These are phyloP conservation scores for Eidolon dupreanum DNA, from an alignment of 2,797 vertebrate genomes.

Conservation along the genomic window DNA sequence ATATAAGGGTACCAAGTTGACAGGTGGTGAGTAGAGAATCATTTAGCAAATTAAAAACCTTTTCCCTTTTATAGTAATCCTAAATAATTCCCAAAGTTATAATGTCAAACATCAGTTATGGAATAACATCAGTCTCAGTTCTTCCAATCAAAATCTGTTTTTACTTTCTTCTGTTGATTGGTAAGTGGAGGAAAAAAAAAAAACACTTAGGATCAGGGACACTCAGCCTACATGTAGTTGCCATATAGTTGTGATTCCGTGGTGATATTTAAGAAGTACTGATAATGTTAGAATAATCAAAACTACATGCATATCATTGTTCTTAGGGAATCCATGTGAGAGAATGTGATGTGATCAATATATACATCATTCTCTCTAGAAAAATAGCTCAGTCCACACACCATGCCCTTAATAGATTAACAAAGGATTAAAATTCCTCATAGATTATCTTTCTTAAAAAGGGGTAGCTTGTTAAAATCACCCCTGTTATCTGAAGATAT, in stretches of 20 bases:
- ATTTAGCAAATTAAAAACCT: not conserved
- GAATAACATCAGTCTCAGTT: not conserved
- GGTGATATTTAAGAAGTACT: not conserved
- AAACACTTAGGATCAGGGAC: not conserved
- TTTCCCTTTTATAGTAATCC: not conserved
- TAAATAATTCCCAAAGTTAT: not conserved
- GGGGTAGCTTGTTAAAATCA: not conserved
- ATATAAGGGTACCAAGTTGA: not conserved
- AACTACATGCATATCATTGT: not conserved
- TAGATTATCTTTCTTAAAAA: not conserved
- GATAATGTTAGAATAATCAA: not conserved
- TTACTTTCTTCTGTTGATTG: not conserved
- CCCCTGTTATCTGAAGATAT: not conserved
- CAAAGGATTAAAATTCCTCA: not conserved
- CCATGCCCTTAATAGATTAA: not conserved
- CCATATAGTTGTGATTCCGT: not conserved
- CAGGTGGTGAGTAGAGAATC: not conserved
- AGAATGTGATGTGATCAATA: fast-evolving
- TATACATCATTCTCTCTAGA: not conserved
- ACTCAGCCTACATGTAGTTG: not conserved
- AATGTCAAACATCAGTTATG: not conserved
- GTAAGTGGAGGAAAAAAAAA: not conserved
- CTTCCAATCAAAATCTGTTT: not conserved
- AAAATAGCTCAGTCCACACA: not conserved
- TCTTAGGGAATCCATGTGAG: not conserved